Conservation (phyloP, 2,797 vertebrate species). For the Hirundo rustica region DNA sequence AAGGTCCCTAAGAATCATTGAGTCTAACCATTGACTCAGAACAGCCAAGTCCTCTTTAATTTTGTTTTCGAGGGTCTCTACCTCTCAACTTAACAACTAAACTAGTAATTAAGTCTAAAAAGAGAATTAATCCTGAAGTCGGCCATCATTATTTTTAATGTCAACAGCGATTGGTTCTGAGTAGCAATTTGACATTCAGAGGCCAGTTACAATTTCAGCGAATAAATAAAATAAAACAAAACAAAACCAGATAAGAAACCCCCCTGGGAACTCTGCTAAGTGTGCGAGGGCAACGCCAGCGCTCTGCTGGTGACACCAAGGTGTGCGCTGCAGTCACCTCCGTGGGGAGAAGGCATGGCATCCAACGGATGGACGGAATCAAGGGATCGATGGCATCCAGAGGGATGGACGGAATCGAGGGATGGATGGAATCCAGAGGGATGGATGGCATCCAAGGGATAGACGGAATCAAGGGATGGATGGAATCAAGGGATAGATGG, state of each 20-base stretch:
- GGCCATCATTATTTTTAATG: no score
- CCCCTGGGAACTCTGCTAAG: not conserved
- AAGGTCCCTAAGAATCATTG: not conserved
- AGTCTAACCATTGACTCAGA: not conserved
- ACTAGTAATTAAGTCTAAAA: not conserved
- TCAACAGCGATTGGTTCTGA: not conserved
- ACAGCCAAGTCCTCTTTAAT: not conserved
- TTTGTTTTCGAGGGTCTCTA: not conserved
- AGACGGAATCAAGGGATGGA: not conserved
- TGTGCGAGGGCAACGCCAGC: accelerated
- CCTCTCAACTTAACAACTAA: not conserved
- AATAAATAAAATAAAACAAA: not conserved
- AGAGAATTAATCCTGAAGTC: not conserved
- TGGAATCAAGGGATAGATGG: no score
- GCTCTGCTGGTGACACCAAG: not conserved
- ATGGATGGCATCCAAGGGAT: no score
- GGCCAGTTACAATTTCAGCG: no score
- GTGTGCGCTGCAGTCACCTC: not conserved
- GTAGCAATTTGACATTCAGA: not conserved
- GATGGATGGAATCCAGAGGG: no score
- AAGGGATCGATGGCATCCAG: no score
- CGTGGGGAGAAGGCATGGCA: not conserved
- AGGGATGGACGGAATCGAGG: no score
- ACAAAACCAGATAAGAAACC: not conserved
- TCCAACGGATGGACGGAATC: no score